A percentile compares a stretch with the other conserved stretches of the same genome.
phyloP scores from a whole-genome alignment of 2,888 invertebrate species.

The Brachyopa scutellaris region DNA sequence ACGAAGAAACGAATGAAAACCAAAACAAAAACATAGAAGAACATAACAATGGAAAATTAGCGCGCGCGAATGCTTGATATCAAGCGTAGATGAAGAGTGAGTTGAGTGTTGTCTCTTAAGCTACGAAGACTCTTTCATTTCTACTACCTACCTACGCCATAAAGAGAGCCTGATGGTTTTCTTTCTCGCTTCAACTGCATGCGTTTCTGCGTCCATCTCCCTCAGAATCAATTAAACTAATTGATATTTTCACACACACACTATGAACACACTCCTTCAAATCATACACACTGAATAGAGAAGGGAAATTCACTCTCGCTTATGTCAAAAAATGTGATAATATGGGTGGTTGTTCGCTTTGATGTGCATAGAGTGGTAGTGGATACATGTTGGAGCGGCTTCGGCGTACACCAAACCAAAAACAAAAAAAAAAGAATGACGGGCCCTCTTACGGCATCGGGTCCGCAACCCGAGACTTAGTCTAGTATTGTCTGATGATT shows the following conservation, averaged over 20 bases:
- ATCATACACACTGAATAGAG: neutral
- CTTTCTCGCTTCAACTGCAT: neutral
- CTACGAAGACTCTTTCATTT: slow-evolving; percentile 17
- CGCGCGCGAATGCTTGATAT: slow-evolving; percentile 65
- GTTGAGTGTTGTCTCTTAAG: slow-evolving; percentile 37
- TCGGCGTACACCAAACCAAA: slow-evolving; percentile 63
- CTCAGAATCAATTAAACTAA: slow-evolving; percentile 72
- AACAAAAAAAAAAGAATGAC: slow-evolving; percentile 33
- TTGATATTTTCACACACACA: slow-evolving; percentile 69
- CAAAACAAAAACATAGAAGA: slow-evolving; percentile 71
- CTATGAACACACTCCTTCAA: slow-evolving; percentile 1
- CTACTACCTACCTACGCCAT: neutral
- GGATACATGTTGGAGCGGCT: slow-evolving; percentile 68
- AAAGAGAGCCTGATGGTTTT: neutral
- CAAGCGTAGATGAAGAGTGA: slow-evolving; percentile 19
- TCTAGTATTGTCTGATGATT: slow-evolving; percentile 70
- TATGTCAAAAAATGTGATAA: slow-evolving; percentile 45
- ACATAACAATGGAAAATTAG: slow-evolving; percentile 72
- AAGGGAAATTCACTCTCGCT: slow-evolving; percentile 13
- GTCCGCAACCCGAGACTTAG: slow-evolving; percentile 70
- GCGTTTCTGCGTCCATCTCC: slow-evolving; percentile 22
- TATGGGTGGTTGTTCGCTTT: slow-evolving; percentile 43
- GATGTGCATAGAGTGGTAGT: slow-evolving; percentile 6
- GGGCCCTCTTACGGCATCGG: slow-evolving; percentile 69
- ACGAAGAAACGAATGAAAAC: slow-evolving; percentile 57